A percentile compares a stretch with the other conserved stretches of the same genome.
Evolutionary conservation across 2,113 vertebrate species (phyloP).

Genomic region (Zapus hudsonius): DNA sequence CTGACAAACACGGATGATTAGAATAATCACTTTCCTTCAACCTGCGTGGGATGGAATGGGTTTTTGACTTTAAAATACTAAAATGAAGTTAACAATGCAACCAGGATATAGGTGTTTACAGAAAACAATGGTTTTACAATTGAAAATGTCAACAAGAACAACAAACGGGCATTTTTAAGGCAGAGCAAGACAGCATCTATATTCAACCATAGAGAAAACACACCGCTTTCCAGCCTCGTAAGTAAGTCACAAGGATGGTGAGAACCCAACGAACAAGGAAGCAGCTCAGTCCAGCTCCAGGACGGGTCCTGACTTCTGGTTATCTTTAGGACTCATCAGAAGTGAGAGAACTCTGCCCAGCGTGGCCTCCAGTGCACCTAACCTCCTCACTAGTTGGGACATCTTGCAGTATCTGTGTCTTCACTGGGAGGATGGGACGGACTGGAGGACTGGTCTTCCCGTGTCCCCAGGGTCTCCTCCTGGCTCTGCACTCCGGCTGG

Average conservation of each 20-base stretch:
- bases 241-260: accelerated
- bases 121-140: not conserved
- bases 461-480: not conserved
- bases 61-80: slow-evolving; percentile 13
- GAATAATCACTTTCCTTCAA: not conserved
- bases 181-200: not conserved
- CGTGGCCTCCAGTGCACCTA: not conserved
- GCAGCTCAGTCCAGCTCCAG: too few relatives aligned
- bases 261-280: not conserved
- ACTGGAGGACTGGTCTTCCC: not conserved
- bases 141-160: not conserved
- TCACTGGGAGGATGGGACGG: not conserved
- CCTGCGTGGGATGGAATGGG: not conserved
- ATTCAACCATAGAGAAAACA: not conserved
- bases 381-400: not conserved
- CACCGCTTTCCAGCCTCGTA: accelerated
- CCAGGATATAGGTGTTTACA: not conserved
- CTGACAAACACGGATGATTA: not conserved
- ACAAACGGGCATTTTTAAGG: not conserved
- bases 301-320: not conserved
- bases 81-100: slow-evolving; percentile 7
- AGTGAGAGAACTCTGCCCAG: not conserved
- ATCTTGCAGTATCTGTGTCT: not conserved
- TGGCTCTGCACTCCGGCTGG: not conserved
- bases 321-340: not conserved